Evolutionary conservation across 2,113 vertebrate genomes (phyloP).

Genomic region (Menidia beryllina): DNA sequence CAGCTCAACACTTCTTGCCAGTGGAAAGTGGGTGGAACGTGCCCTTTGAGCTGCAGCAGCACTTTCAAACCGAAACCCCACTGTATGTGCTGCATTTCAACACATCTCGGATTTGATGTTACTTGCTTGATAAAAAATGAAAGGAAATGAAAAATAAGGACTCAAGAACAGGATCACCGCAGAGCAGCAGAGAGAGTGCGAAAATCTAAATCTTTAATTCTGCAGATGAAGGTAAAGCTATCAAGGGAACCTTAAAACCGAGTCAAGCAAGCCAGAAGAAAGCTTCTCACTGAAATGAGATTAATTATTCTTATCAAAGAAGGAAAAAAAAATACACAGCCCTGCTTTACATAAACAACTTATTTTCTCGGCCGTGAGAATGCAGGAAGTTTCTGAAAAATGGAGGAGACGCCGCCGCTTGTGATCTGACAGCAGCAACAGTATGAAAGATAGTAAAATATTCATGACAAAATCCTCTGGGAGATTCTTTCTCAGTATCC

Average conservation of each 20-base stretch:
- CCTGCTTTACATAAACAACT: not conserved
- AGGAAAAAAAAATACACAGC: not conserved
- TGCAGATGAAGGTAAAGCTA: not conserved
- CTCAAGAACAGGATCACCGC: not conserved
- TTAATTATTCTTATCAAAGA: not conserved
- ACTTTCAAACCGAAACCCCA: slow-evolving; percentile 12
- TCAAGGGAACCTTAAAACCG: not conserved
- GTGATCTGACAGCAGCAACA: not conserved
- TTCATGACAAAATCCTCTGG: not conserved
- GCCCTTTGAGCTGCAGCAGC: slow-evolving; percentile 17
- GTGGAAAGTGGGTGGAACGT: not conserved
- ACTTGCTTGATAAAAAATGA: not conserved
- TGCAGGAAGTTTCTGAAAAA: slow-evolving; percentile 8
- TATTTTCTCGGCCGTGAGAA: not conserved
- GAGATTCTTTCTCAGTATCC: not conserved
- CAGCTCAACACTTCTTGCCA: slow-evolving; percentile 6
- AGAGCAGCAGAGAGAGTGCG: not conserved
- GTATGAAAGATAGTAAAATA: slow-evolving; percentile 9
- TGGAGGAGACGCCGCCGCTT: not conserved
- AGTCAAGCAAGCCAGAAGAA: not conserved
- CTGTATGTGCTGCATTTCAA: not conserved
- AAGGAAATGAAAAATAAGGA: not conserved
- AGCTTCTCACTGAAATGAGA: not conserved
- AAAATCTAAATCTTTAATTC: not conserved
- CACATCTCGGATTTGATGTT: not conserved